phyloP scores from a whole-genome alignment of 2,113 vertebrate species.

The Melanerpes formicivorus region DNA sequence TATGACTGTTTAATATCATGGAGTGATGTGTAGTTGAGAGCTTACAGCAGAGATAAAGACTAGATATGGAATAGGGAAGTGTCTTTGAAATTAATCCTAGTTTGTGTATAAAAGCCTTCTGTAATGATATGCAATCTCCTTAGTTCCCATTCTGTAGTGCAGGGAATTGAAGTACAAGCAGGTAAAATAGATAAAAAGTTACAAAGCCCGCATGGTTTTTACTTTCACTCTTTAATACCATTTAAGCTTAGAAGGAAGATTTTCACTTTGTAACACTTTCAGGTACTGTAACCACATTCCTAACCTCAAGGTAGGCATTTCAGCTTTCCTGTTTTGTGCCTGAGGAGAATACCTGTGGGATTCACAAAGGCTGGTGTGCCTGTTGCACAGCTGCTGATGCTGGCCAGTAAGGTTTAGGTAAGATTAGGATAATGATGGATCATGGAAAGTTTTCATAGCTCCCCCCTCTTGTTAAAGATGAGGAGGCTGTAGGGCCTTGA shows the following conservation, averaged over 20 bases:
- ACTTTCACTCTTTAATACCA: not conserved
- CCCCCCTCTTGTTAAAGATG: not conserved
- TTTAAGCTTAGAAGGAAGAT: not conserved
- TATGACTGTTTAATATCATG: conserved; percentile 7
- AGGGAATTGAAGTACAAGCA: not conserved
- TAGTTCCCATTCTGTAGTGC: not conserved
- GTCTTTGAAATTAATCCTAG: conserved; percentile 20
- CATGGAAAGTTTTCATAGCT: not conserved
- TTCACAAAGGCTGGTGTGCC: not conserved
- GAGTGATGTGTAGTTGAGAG: not conserved
- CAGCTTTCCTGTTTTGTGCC: fast-evolving
- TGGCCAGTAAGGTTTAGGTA: not conserved
- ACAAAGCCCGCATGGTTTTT: not conserved
- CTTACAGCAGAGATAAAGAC: conserved; percentile 1
- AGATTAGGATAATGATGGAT: not conserved
- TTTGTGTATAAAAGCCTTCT: conserved; percentile 7
- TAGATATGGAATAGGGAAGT: not conserved
- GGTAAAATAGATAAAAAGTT: not conserved
- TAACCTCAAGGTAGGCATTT: not conserved
- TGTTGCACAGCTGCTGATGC: not conserved
- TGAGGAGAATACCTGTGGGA: not conserved
- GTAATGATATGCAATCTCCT: not conserved
- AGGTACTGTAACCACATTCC: not conserved
- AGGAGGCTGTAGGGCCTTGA: not conserved
- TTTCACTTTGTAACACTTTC: not conserved